These are phyloP conservation scores for Elmis aenea DNA, from an alignment of 2,888 invertebrate species.

Conservation along the genomic window DNA sequence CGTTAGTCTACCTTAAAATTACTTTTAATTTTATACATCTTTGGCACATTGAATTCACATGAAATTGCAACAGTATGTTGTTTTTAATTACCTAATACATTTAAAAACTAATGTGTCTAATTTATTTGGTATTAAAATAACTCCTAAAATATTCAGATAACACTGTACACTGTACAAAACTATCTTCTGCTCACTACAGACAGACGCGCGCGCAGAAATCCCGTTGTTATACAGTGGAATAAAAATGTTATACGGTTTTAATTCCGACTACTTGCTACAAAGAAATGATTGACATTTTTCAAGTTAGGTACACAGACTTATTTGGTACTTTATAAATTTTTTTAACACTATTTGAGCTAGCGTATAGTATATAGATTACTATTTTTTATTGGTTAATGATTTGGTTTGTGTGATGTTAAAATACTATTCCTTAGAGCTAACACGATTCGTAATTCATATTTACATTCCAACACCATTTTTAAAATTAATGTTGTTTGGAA, in stretches of 20 bases:
- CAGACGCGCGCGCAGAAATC: no score
- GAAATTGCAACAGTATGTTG: slow-evolving; percentile 2
- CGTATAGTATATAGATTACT: no score
- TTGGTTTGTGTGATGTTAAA: not conserved
- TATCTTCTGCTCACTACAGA: not conserved
- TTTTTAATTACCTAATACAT: no score
- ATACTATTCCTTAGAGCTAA: no score
- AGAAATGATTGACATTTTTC: not conserved
- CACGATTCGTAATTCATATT: no score
- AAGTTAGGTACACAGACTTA: not conserved
- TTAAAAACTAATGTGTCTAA: no score
- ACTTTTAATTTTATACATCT: not conserved
- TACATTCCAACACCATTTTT: no score
- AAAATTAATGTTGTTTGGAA: no score
- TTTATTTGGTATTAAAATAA: no score
- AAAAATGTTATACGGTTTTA: not conserved
- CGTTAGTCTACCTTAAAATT: not conserved
- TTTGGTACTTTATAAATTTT: not conserved
- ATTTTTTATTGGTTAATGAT: not conserved
- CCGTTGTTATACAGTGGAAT: not conserved
- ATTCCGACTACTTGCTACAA: not conserved
- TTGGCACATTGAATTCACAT: slow-evolving; percentile 17
- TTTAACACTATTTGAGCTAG: not conserved
- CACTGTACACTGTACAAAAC: not conserved
- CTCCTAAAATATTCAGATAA: no score